Evolutionary conservation across 2,797 vertebrate genomes (phyloP).

Genomic region (Hybognathus amarus): DNA sequence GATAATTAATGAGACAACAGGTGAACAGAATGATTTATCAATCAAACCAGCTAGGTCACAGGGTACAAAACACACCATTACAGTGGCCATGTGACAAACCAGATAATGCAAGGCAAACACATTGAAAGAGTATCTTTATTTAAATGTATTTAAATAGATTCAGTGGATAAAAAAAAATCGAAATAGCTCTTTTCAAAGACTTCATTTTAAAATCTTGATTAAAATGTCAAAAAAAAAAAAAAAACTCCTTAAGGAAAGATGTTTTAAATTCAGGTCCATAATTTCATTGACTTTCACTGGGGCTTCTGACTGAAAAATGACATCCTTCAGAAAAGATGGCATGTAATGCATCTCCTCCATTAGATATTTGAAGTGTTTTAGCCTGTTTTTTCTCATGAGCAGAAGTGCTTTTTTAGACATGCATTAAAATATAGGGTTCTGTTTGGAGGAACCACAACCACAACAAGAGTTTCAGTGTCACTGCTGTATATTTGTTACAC

Average conservation of each 20-base stretch:
- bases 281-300: constrained; percentile 8
- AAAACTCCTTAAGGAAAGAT: not conserved
- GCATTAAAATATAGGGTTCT: not conserved
- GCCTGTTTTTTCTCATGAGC: constrained; percentile 19
- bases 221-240: not conserved
- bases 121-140: not conserved
- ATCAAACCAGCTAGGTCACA: no score
- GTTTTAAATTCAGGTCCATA: constrained; percentile 13
- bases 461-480: not conserved
- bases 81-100: no score
- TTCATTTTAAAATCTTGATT: not conserved
- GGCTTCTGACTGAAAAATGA: constrained; percentile 12
- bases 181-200: not conserved
- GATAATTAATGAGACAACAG: no score
- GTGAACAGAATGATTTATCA: no score
- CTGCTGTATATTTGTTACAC: not conserved
- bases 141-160: not conserved
- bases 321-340: constrained; percentile 25
- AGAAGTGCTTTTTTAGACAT: constrained; percentile 15
- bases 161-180: no score
- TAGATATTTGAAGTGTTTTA: constrained; percentile 20
- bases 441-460: not conserved
- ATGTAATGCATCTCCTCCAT: constrained; percentile 35
- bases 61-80: no score
- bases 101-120: not conserved